Evolutionary conservation across 1,140 invertebrate species (phyloP), one percentile per base, ranked within the genome.

Genomic region (Ptiloglossa arizonensis): DNA sequence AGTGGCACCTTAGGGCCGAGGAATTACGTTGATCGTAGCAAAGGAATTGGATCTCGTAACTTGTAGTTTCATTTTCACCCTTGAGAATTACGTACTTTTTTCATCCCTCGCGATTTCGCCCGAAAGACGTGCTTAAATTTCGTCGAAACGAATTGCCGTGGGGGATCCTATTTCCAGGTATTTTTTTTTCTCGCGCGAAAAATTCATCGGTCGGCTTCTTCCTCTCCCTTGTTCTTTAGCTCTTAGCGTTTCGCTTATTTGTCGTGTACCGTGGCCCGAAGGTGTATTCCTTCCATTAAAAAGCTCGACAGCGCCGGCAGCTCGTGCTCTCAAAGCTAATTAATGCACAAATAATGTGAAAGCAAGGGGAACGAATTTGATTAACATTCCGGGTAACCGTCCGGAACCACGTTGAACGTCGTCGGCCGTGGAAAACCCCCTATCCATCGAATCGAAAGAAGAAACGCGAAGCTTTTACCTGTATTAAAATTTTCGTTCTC

Each of bases 311-410:
- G 19, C 44, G 2, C 8, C 24, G 5, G 2, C 8, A 29, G 19
- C 13, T 22, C 5, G 22, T 44, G 19, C 44, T 64, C 68, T 71
- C 35, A 66, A 71, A 5, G 32, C 13, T 78, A 81, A 81, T 81
- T 71, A 71, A 67, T 60, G 27, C 17, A 5, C 15, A 78, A 72
- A 46, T 41, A 79, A 79, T 72, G 38, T 24, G 27, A 56, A 56
- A 57, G 46, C 52, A 41, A 5, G 19, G 11, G 11, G 15, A 62
- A 67, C 24, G 38, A 81, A 79, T 81, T 72, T 79, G 38, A 79
- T 67, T 68, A 68, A 68, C 38, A 63, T 81, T 81, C 24, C 29
- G 13, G 52, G 44, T 69, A 17, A 29, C 24, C 22, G 52, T 5
- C 17, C 27, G 52, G 27, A 57, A 56, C 52, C 6, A n/a, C 29